Percentiles rank a stretch among this genome's conserved stretches.
phyloP scores from a whole-genome alignment of 1,140 invertebrate species.

The Ceratosolen fusciceps region DNA sequence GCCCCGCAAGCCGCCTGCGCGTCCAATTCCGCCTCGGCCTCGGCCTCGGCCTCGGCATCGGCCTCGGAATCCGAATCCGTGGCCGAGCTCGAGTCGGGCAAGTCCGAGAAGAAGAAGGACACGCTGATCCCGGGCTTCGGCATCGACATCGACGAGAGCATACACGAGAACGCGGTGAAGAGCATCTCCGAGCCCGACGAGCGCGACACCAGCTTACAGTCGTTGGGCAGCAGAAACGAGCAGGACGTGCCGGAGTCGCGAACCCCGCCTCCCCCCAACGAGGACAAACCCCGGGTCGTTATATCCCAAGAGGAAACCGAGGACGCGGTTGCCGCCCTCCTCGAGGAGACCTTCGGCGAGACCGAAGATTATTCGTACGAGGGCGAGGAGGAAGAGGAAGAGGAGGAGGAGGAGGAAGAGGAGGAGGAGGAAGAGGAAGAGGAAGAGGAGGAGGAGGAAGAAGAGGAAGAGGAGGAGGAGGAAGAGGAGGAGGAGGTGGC shows the following conservation, averaged over 20 bases:
- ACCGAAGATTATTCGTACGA: conserved; percentile 74
- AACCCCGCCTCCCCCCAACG: conserved; percentile 68
- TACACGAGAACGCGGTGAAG: conserved; percentile 86
- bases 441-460: conserved; percentile 73
- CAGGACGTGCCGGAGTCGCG: conserved; percentile 57
- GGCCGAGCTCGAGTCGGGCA: conserved; percentile 54
- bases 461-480: conserved; percentile 85
- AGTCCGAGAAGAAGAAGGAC: conserved; percentile 73
- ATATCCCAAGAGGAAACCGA: conserved; percentile 94
- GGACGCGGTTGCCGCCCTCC: conserved; percentile 88
- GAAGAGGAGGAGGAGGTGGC: conserved; percentile 82
- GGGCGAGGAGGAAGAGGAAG: conserved; percentile 65
- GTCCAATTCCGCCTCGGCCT: neutral
- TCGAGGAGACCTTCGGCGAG: conserved; percentile 86
- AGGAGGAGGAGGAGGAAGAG: conserved; percentile 74
- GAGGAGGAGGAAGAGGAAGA: conserved; percentile 73
- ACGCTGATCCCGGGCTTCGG: conserved; percentile 81
- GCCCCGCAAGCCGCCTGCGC: neutral
- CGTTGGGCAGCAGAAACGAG: conserved; percentile 61
- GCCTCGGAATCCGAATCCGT: conserved; percentile 17
- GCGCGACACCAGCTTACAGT: conserved; percentile 63
- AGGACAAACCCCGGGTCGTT: conserved; percentile 84
- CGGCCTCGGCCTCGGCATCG: conserved; percentile 11
- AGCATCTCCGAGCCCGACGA: conserved; percentile 78
- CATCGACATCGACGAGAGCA: conserved; percentile 77